Evolutionary conservation across 2,797 vertebrate genomes (phyloP), one percentile per base, ranked within the genome.

Genomic region (Hozukius guyotensis): DNA sequence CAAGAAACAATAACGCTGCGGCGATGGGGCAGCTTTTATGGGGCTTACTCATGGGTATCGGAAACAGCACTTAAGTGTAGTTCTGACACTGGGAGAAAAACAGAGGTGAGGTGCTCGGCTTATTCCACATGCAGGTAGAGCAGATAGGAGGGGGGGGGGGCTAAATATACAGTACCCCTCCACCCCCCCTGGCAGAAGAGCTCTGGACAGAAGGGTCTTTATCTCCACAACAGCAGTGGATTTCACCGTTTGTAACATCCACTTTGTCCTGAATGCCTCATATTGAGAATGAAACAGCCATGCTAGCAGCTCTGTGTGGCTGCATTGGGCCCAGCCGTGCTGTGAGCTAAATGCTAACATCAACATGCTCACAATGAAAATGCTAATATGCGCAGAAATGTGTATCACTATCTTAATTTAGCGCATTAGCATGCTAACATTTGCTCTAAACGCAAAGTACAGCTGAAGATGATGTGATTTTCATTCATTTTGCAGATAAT

Each of bases 21-120:
- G 96, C 95, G 96, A 96, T 94, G 94, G 96, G 96, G 95, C 94
- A 91, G 97, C 97, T 98, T 98, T 99, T 98, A 98, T 96, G 96
- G 97, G 96, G 97, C 97, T 98, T 97, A 97, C 97, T 99, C 97
- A 97, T 97, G 97, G 97, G 98, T 97, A 98, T 97, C 97, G 96
- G 97, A 97, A 98, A 97, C 96, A 97, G 97, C 96, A 94, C 97
- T 98, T 97, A 97, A 97, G 97, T 96, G 97, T 96, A 96, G 96
- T 96, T 97, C 97, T 97, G 98, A 98, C 97, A 97, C 97, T 94
- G 96, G 90, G 87, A 93, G 89, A 91, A 91, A 93, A 94, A 93
- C 85, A 88, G 92, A 89, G 90, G 93, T 88, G 91, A 93, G 92
- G 91, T 67, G 89, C 83, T 76, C 68, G 81, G 81, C 89, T 91